Evolutionary conservation across 2,797 vertebrate species (phyloP).

Genomic region (Microctenopoma steveboyesi): DNA sequence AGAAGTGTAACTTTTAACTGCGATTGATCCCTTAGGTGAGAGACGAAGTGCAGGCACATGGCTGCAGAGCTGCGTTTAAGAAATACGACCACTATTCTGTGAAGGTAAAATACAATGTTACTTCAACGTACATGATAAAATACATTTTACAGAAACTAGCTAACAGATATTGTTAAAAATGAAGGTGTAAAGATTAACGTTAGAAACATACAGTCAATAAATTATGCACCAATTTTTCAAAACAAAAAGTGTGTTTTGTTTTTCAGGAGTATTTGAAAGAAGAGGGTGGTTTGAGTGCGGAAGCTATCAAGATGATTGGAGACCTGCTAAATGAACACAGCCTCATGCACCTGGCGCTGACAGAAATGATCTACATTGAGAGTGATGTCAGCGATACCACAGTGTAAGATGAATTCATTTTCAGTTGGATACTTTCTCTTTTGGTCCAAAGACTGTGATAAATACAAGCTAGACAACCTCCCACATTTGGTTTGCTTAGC

Average conservation of each 20-base stretch:
- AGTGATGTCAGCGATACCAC: constrained; percentile 11
- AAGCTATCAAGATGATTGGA: constrained; percentile 41
- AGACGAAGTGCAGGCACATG: constrained; percentile 58
- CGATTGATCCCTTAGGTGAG: constrained; percentile 55
- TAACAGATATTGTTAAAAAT: no score
- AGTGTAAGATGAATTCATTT: not conserved
- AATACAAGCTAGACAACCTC: no score
- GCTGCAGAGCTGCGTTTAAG: constrained; percentile 49
- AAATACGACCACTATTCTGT: constrained; percentile 77
- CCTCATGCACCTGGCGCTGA: constrained; percentile 41
- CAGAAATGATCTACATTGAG: constrained; percentile 33
- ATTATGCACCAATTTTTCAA: no score
- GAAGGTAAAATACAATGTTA: constrained; percentile 61
- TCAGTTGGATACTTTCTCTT: no score
- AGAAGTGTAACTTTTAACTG: no score
- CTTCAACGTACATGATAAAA: no score
- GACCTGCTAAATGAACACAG: constrained; percentile 38
- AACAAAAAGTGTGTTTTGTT: not conserved
- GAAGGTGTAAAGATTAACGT: no score
- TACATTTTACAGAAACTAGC: no score
- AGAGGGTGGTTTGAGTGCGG: constrained; percentile 23
- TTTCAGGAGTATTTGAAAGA: constrained; percentile 20
- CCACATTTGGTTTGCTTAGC: no score
- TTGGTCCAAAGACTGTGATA: no score
- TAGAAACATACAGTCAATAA: no score